Conservation (phyloP, 2,888 invertebrate species). For the Callosobruchus maculatus region DNA sequence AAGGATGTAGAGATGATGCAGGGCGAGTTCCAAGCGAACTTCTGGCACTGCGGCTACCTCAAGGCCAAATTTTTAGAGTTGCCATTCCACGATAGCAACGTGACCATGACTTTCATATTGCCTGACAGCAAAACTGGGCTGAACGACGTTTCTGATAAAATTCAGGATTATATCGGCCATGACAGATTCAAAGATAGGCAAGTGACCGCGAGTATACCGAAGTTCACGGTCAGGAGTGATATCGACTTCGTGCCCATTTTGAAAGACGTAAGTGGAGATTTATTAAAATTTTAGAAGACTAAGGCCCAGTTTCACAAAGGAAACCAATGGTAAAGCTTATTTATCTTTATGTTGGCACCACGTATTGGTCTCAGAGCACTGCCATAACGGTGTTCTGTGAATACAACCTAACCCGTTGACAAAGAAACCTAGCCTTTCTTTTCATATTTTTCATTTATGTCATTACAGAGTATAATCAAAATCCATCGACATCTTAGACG, state of each 20-base stretch:
- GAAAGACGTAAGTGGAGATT: constrained; percentile 19
- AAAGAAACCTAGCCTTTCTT: no score
- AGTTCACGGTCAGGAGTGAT: constrained; percentile 22
- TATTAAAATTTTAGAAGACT: not conserved
- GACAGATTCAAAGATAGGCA: constrained; percentile 4
- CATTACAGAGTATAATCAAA: no score
- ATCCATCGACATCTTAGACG: no score
- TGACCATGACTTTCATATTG: constrained; percentile 30
- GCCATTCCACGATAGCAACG: constrained; percentile 24
- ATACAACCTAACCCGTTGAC: no score
- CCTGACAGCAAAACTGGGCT: constrained; percentile 30
- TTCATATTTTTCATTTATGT: no score
- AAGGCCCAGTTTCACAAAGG: not conserved
- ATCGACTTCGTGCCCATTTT: constrained; percentile 26
- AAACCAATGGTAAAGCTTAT: not conserved
- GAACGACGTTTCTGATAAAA: constrained; percentile 8
- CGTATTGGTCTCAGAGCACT: no score
- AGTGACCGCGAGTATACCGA: constrained; percentile 25
- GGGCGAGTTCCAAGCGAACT: constrained; percentile 21
- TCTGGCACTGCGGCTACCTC: constrained; percentile 28
- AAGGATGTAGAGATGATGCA: constrained; percentile 37
- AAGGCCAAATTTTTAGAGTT: constrained; percentile 36
- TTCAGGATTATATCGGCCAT: not conserved
- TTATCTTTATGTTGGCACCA: no score
- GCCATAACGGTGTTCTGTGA: no score